Evolutionary conservation across 2,797 vertebrate genomes (phyloP), one percentile per base, ranked within the genome.

Genomic region (Mus caroli): DNA sequence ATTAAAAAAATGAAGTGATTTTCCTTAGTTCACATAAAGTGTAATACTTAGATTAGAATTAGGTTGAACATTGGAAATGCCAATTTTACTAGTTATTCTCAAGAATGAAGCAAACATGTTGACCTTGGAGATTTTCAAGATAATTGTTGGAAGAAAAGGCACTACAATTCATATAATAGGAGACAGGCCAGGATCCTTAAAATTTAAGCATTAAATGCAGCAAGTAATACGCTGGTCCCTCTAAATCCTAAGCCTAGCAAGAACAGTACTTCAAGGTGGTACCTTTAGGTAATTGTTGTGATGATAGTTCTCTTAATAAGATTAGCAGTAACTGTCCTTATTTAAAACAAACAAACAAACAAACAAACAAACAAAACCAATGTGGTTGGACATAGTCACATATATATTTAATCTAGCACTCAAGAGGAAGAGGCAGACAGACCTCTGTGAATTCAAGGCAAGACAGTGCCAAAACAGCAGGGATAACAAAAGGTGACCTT

Each of bases 1-100:
- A 73, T 82, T 85, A 84, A 91, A 88, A 89, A 90, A 20, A 34
- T 20, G 52, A 79, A 20, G 54, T 11, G 8, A 75, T 88, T 91
- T 82, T n/a, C 5, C 26, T 56, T 90, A 71, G 50, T 91, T 91
- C 62, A 60, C 19, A 62, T 26, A 58, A 3, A 31, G 6, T 79
- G 0, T 85, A 82, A 88, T 56, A 69, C 19, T 43, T 88, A 50
- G 40, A 50, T 80, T 94, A 91, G 64, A 71, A 88, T 92, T 31
- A 50, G 7, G 37, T 77, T n/a, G 60, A 64, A 77, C 37, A 88
- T 80, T 64, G 20, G 7, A 10, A 76, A 92, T 12, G 46, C 28
- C 64, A 88, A 40, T 15, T 69, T 71, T 67, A 28, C 15, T n/a
- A 58, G 64, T 11, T 10, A 82, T 3, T 43, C 13, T 46, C n/a